Conservation (phyloP, 1,140 invertebrate species). For the Drosophila novamexicana region DNA sequence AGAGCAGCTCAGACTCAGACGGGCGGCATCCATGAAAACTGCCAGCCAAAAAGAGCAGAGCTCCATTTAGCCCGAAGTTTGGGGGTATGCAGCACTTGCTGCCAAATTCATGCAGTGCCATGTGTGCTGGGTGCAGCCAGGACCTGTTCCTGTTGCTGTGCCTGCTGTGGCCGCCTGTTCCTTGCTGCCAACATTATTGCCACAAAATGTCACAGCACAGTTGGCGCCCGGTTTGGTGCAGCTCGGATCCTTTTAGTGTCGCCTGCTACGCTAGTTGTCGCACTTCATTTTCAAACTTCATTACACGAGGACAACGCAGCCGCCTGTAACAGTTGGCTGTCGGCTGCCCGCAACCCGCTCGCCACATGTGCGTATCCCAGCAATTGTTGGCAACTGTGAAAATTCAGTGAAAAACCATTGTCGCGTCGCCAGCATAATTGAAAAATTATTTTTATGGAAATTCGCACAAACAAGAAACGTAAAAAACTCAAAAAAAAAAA, state of each 20-base stretch:
- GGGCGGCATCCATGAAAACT: constrained; percentile 26
- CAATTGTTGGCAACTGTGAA: constrained; percentile 58
- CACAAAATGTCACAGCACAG: constrained; percentile 73
- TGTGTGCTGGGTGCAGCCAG: constrained; percentile 33
- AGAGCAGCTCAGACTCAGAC: constrained; percentile 14
- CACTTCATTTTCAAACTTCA: constrained; percentile 80
- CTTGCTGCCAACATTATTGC: constrained; percentile 67
- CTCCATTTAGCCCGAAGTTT: too few species aligned
- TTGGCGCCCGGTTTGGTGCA: constrained; percentile 40
- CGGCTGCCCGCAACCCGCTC: too few species aligned
- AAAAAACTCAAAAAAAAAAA: neutral
- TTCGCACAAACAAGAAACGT: constrained; percentile 33
- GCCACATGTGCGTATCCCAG: constrained; percentile 31
- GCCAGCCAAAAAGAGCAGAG: constrained; percentile 33
- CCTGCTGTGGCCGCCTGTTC: constrained; percentile 8
- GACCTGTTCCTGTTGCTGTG: constrained; percentile 4
- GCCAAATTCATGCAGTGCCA: constrained; percentile 57
- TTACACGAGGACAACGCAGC: constrained; percentile 50
- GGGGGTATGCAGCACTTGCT: constrained; percentile 55
- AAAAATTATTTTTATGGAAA: constrained; percentile 79
- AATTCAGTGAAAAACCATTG: constrained; percentile 55
- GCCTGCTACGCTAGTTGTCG: constrained; percentile 66
- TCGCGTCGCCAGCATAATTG: constrained; percentile 62
- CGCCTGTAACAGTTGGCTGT: constrained; percentile 1
- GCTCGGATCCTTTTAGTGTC: constrained; percentile 29